Base-by-base conservation (phyloP, 2,888 invertebrate species). In the Achlya flavicornis region DNA sequence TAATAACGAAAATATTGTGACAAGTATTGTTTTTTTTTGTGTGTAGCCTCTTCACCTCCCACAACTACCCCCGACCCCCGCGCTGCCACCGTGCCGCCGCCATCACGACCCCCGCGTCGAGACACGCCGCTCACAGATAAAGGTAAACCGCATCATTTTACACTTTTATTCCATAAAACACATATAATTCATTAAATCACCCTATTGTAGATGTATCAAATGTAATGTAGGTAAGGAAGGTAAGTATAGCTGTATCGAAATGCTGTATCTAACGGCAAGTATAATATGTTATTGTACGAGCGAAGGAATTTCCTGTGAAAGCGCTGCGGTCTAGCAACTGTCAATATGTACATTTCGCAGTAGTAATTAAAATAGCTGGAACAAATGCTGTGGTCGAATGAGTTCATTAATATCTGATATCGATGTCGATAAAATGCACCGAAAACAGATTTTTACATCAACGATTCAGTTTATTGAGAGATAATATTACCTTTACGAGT, bases 61-160 rank as follows among this genome's bases (percentile, higher is more conserved):
- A 97, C 97, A 65, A 97, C 97, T 62, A 96, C 96, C 72, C 96
- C 97, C 65, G 96, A 95, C 81, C 96, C 97, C 60, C 95, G 96
- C 68, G 97, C 97, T 14, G 61, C 87, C 64, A 93, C 93, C 0
- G 63, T 84, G 14, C 90, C 93, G n/a, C 90, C 92, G 3, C 91
- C 92, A 0, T 93, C 93, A 10, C 83, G 84, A 65, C 90, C 93
- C 57, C 93, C 93, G 1, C 86, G 91, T 19, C 86, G 89, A n/a
- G 94, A 94, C 67, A 87, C 87, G 33, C 93, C 92, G 7, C 78
- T 85, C 35, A 80, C 88, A 64, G 94, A 94, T 68, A 94, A 94
- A 88, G 93, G 94, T 93, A 81, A 53, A 53, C 53, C 53, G 19
- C 53, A 41, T 12, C 12, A 41, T 41, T 41, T 41, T 7, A 41